Percentiles rank a stretch among this genome's conserved stretches.
phyloP scores from a whole-genome alignment of 2,888 invertebrate genomes.

The Ectobius pallidus region DNA sequence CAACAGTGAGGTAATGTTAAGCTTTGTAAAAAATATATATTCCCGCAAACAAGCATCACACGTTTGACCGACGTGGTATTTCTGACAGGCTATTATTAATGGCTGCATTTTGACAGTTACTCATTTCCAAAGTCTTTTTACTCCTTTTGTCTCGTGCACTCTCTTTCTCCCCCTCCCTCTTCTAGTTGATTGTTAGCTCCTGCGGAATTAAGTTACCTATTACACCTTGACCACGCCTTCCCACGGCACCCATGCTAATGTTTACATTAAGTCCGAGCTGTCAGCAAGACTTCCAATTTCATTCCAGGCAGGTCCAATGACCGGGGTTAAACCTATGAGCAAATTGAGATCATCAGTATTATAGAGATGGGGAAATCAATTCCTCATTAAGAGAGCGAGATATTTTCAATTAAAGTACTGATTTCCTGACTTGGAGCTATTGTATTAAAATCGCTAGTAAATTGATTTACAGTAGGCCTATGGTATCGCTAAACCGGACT shows the following conservation, averaged over 20 bases:
- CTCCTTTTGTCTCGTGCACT: neutral
- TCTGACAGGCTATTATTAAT: constrained; percentile 39
- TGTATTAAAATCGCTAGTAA: too few relatives aligned
- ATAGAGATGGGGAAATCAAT: too few relatives aligned
- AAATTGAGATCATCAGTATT: too few relatives aligned
- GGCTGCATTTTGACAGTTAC: constrained; percentile 34
- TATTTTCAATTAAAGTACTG: too few relatives aligned
- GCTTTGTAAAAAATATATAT: too few relatives aligned
- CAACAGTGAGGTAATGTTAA: too few relatives aligned
- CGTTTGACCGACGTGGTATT: constrained; percentile 22
- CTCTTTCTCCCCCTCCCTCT: neutral
- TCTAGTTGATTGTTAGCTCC: constrained; percentile 14
- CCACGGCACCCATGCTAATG: constrained; percentile 24
- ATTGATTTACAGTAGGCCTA: too few relatives aligned
- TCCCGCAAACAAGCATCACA: constrained; percentile 6
- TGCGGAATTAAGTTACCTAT: constrained; percentile 37
- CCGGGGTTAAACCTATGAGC: constrained; percentile 10
- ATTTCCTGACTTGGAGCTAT: too few relatives aligned
- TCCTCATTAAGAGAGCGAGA: too few relatives aligned
- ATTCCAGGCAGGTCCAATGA: constrained; percentile 4
- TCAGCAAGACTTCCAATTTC: constrained; percentile 19
- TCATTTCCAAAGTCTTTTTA: constrained; percentile 19
- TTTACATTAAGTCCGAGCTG: constrained; percentile 34
- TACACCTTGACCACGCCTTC: constrained; percentile 16
- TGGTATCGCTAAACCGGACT: too few relatives aligned